These are phyloP conservation scores for Trachemys scripta DNA, from an alignment of 2,113 vertebrate genomes.

Conservation along the genomic window DNA sequence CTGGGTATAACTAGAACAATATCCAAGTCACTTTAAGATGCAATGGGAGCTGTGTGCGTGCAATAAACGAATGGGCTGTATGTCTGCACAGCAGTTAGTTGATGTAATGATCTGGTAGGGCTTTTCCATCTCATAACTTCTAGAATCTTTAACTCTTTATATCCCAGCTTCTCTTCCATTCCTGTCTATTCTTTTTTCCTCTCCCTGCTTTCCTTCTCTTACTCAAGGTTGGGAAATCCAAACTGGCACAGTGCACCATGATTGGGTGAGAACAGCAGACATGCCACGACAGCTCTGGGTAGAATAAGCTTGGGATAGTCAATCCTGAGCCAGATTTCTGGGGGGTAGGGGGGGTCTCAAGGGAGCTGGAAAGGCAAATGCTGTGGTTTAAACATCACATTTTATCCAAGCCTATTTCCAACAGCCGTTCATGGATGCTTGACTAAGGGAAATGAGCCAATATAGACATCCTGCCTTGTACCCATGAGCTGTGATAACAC, in stretches of 20 bases:
- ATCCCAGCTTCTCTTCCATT: not conserved
- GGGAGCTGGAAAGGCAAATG: not conserved
- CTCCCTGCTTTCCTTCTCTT: not conserved
- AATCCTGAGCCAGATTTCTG: not conserved
- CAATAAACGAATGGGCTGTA: not conserved
- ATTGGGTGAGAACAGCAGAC: not conserved
- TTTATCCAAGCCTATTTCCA: not conserved
- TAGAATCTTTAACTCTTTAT: not conserved
- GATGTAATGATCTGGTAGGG: too few relatives aligned
- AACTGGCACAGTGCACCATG: too few relatives aligned
- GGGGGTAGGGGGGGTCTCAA: not conserved
- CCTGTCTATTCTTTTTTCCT: not conserved
- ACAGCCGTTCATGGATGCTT: not conserved
- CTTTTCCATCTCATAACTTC: not conserved
- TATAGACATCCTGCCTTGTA: rapidly evolving
- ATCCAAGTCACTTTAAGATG: not conserved
- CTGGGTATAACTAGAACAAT: not conserved
- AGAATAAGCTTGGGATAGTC: not conserved
- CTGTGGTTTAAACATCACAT: not conserved
- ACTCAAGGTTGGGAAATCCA: not conserved
- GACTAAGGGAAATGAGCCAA: not conserved
- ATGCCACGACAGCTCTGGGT: not conserved
- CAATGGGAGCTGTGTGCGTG: not conserved
- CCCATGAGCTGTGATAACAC: not conserved
- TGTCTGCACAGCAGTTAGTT: not conserved